Base-by-base conservation (phyloP, 2,113 vertebrate species). In the Deroptyus accipitrinus region DNA sequence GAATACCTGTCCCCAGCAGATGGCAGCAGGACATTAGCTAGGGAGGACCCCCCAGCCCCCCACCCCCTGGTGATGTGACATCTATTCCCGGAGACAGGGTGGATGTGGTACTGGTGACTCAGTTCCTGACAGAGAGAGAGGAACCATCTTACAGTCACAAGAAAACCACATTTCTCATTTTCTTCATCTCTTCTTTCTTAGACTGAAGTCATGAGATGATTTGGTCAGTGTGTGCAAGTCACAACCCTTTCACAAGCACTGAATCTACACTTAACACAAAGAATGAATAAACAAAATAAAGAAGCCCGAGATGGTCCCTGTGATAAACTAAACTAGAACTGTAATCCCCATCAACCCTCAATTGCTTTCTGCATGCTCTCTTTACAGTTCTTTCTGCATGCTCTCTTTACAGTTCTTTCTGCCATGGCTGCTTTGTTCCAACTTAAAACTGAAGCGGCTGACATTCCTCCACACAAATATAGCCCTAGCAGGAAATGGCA, bases 71-170 rank as follows among this genome's bases (percentile, higher is more conserved):
- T 46, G 31, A 85, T 63, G 37, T 37, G 75, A 73, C 90, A 88
- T 92, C 48, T 74, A 69, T 95, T 96, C 83, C 81, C 4, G 67
- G 55, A 94, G 68, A 69, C 19, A 14, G 94, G 23, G 87, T 94
- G 94, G 92, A 96, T 96, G 96, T 95, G 95, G 95, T 86, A 91
- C 39, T 77, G 13, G 7, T 97, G 97, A 97, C 90, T 95, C 96
- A 96, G 88, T 94, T 76, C 81, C 80, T 37, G 13, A 48, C 10
- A 92, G 35, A 94, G 35, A 83, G 85, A 94, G 31, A 84, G 86
- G 66, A 93, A 92, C 87, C 75, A 83, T 95, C 75, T 86, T 69
- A 66, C 11, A 68, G 42, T 84, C 86, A 79, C 59, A 76, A 16
- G 25, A 68, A 95, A 77, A 62, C 25, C 24, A 55, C 75, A 20